A percentile compares a stretch with the other conserved stretches of the same genome.
phyloP scores from a whole-genome alignment of 1,140 invertebrate genomes.

The Heliconius nattereri region DNA sequence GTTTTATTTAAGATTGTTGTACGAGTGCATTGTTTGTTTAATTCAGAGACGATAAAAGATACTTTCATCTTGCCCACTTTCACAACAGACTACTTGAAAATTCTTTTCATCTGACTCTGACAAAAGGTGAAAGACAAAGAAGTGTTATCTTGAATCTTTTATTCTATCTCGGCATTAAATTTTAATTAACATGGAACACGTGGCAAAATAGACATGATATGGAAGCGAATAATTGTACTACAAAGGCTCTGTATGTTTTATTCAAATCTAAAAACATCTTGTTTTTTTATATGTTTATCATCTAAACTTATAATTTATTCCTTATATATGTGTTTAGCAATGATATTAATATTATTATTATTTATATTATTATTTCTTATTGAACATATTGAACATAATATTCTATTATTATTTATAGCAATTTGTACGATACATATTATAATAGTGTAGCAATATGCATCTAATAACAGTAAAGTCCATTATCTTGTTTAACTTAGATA shows the following conservation, averaged over 20 bases:
- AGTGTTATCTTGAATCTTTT: conserved; percentile 39
- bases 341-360: no score
- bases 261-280: background rate
- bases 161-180: conserved; percentile 35
- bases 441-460: no score
- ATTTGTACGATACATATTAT: no score
- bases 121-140: conserved; percentile 42
- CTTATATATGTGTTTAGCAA: no score
- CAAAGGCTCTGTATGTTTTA: background rate
- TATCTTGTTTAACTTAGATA: no score
- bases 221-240: background rate
- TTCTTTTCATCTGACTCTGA: conserved; percentile 34
- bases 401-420: no score
- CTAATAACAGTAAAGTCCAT: no score
- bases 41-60: conserved; percentile 21
- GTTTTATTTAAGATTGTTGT: conserved; percentile 9
- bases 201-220: conserved; percentile 19
- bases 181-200: conserved; percentile 41
- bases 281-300: background rate
- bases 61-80: conserved; percentile 24
- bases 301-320: background rate
- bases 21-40: conserved; percentile 15
- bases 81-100: conserved; percentile 32
- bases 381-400: no score
- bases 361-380: no score